Conservation (phyloP, 2,113 vertebrate species). For the Myrmophylax atrothorax region DNA sequence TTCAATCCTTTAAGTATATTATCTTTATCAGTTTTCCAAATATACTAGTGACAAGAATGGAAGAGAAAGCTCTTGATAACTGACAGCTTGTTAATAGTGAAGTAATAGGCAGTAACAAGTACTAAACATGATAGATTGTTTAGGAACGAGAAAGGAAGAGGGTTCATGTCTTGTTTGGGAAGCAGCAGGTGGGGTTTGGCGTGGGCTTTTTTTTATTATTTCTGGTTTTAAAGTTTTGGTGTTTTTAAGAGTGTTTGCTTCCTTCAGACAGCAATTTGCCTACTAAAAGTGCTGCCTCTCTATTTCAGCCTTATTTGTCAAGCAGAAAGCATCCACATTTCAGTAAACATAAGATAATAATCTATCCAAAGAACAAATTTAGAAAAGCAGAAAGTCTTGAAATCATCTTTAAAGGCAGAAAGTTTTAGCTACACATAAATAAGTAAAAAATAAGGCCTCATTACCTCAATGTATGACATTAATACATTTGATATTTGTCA, state of each 20-base stretch:
- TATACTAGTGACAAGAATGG: not conserved
- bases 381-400: not conserved
- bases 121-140: not conserved
- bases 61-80: not conserved
- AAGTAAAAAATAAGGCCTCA: not conserved
- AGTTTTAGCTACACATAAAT: not conserved
- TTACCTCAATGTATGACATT: not conserved
- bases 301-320: not conserved
- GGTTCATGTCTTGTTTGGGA: not conserved
- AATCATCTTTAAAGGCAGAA: not conserved
- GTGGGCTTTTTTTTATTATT: no score
- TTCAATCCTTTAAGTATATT: not conserved
- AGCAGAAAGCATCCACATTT: not conserved
- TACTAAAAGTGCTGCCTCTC: not conserved
- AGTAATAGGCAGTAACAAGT: not conserved
- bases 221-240: not conserved
- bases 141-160: not conserved
- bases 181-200: not conserved
- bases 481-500: not conserved
- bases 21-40: not conserved
- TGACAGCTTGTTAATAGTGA: not conserved
- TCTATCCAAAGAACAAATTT: not conserved
- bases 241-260: not conserved
- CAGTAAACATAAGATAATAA: not conserved
- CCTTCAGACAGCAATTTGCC: not conserved